phyloP scores from a whole-genome alignment of 2,113 vertebrate genomes.

The Budorcas taxicolor region DNA sequence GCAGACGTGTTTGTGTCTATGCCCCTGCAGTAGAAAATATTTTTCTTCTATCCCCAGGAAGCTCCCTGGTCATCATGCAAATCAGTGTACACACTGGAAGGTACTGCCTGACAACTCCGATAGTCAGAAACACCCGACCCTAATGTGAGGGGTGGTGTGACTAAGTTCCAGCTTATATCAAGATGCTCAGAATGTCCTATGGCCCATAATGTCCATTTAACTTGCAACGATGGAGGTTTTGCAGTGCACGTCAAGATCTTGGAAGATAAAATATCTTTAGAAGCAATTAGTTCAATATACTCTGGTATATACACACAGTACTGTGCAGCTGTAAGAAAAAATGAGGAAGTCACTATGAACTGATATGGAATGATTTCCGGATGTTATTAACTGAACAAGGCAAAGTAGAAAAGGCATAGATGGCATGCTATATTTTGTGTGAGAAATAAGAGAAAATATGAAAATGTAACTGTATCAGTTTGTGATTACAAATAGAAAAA shows the following conservation, averaged over 20 bases:
- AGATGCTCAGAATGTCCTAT: neutral
- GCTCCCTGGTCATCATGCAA: neutral
- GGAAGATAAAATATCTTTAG: neutral
- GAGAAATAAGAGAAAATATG: neutral
- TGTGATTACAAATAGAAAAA: neutral
- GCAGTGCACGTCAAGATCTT: neutral
- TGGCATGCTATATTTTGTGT: neutral
- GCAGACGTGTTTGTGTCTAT: neutral
- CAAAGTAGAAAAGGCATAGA: neutral
- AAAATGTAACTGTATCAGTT: neutral
- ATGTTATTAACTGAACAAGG: neutral
- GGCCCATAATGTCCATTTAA: neutral
- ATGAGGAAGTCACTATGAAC: neutral
- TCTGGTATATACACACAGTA: neutral
- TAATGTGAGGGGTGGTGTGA: rapidly evolving
- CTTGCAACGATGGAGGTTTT: neutral
- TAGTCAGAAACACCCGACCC: neutral
- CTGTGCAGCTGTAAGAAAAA: neutral
- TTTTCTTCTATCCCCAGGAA: neutral
- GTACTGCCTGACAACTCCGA: neutral
- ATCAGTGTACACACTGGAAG: neutral
- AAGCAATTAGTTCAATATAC: neutral
- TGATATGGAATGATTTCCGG: neutral
- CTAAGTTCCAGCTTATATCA: neutral
- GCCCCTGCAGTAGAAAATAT: neutral